phyloP scores from a whole-genome alignment of 1,140 invertebrate genomes.

The Metaphire vulgaris region DNA sequence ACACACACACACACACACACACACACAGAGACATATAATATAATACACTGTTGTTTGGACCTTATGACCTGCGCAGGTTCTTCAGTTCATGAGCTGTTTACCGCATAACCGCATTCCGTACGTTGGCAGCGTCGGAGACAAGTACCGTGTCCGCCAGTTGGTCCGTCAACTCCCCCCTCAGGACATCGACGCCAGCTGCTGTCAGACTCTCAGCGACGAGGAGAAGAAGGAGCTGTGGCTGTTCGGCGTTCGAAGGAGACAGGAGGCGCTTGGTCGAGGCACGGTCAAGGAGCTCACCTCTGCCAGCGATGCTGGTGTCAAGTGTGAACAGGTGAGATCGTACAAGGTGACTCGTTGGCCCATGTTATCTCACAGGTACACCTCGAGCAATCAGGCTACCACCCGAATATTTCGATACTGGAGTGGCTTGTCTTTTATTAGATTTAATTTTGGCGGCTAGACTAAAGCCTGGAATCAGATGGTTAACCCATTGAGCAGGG shows the following conservation, averaged over 20 bases:
- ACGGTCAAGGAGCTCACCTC: neutral
- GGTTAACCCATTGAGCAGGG: conserved; percentile 58
- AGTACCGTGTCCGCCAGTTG: too few relatives aligned
- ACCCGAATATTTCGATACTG: neutral
- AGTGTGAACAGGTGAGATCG: neutral
- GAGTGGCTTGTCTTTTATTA: neutral
- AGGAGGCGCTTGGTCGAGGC: conserved; percentile 84
- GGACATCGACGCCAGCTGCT: too few relatives aligned
- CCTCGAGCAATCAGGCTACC: neutral
- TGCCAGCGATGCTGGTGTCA: neutral
- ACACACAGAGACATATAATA: too few relatives aligned
- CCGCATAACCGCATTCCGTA: too few relatives aligned
- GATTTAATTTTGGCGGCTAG: neutral
- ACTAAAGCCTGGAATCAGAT: neutral
- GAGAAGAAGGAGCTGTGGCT: conserved; percentile 79
- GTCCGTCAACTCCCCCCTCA: too few relatives aligned
- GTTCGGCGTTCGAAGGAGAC: conserved; percentile 84
- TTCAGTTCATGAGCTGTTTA: too few relatives aligned
- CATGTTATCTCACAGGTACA: neutral
- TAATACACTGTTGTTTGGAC: too few relatives aligned
- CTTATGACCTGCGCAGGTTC: too few relatives aligned
- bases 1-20: too few relatives aligned
- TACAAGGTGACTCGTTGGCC: neutral
- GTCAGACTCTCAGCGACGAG: conserved; percentile 81
- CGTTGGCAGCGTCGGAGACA: too few relatives aligned